Percentiles rank a stretch among this genome's conserved stretches.
These are phyloP conservation scores for Serranus cabrilla DNA, from an alignment of 2,797 vertebrate species.

Conservation along the genomic window DNA sequence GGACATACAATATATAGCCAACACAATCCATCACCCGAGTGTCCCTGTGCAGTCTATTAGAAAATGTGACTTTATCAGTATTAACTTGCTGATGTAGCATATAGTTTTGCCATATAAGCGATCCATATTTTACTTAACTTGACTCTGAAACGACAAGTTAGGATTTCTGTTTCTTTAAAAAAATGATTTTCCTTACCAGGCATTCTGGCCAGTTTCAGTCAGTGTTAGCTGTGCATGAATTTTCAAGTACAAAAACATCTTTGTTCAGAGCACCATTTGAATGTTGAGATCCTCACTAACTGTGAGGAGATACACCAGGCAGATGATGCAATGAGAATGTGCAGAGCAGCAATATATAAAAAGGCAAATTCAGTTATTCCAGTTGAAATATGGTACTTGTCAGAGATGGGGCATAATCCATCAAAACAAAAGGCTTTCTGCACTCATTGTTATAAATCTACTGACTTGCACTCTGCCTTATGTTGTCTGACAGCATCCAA, in stretches of 20 bases:
- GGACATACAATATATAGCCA: not conserved
- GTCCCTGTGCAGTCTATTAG: not conserved
- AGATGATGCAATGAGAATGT: constrained; percentile 28
- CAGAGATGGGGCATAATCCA: not conserved
- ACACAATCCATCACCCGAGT: not conserved
- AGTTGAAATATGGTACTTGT: constrained; percentile 20
- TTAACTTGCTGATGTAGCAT: not conserved
- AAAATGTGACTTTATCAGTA: not conserved
- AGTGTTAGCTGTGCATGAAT: not conserved
- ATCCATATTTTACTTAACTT: not conserved
- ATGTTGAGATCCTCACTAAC: not conserved
- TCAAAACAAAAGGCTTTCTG: constrained; percentile 23
- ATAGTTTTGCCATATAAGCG: not conserved
- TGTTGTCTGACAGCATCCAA: constrained; percentile 16
- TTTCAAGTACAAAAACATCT: not conserved
- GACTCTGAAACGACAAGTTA: not conserved
- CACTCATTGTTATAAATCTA: constrained; percentile 15
- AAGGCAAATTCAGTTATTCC: constrained; percentile 28
- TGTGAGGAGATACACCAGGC: not conserved
- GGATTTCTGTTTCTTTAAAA: not conserved
- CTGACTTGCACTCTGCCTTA: constrained; percentile 9
- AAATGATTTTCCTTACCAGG: not conserved
- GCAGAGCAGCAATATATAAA: constrained; percentile 18
- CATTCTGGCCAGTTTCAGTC: not conserved
- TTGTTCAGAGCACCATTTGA: not conserved